phyloP scores from a whole-genome alignment of 2,888 invertebrate genomes.

The Netelia melanura region DNA sequence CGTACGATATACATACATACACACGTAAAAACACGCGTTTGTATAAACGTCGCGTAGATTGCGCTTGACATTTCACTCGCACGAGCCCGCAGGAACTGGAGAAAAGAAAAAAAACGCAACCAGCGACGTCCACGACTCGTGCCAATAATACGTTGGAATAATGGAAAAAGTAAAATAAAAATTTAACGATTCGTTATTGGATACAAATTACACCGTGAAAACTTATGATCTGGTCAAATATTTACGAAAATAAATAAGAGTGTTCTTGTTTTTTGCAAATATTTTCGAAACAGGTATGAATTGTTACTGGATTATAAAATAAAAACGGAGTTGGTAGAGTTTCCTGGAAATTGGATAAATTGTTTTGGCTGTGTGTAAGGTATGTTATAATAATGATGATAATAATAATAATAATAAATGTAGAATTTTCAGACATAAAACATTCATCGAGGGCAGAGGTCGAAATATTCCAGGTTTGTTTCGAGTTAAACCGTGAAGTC shows the following conservation, averaged over 20 bases:
- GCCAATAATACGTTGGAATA: too few relatives aligned
- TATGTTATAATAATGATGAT: not conserved
- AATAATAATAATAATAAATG: not conserved
- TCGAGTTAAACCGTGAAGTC: constrained; percentile 79
- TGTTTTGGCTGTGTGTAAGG: constrained; percentile 53
- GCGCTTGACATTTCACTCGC: constrained; percentile 70
- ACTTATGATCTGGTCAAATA: too few relatives aligned
- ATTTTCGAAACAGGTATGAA: constrained; percentile 17
- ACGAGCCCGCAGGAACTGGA: constrained; percentile 20
- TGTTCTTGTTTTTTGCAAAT: too few relatives aligned
- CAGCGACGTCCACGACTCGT: not conserved
- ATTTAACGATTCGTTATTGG: too few relatives aligned
- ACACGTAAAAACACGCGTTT: constrained; percentile 34
- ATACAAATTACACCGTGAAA: too few relatives aligned
- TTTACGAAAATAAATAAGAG: too few relatives aligned
- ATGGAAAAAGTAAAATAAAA: too few relatives aligned
- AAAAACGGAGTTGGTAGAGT: constrained; percentile 4
- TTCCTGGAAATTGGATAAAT: constrained; percentile 60
- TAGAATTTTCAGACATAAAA: not conserved
- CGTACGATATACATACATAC: constrained; percentile 17
- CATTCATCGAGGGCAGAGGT: not conserved
- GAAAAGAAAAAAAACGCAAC: constrained; percentile 48
- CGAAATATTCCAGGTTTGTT: constrained; percentile 75
- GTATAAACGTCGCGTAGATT: constrained; percentile 70
- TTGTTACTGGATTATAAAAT: constrained; percentile 27